These are phyloP conservation scores for Amphipoea lucens DNA, from an alignment of 2,888 invertebrate species.

Conservation along the genomic window DNA sequence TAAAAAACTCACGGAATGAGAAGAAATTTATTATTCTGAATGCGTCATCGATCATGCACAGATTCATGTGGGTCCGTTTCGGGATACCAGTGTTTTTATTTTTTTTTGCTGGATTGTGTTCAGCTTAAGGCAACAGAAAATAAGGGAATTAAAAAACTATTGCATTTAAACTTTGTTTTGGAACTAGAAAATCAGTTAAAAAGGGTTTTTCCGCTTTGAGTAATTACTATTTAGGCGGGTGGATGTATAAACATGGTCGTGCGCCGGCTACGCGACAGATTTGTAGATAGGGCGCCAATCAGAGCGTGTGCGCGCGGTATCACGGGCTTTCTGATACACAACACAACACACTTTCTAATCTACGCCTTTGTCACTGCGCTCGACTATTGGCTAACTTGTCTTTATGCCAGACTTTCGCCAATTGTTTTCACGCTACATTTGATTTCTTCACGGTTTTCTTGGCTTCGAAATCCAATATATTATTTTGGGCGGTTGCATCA, in stretches of 20 bases:
- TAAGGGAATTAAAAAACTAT: background rate
- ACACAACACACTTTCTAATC: constrained; percentile 90
- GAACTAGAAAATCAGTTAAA: constrained; percentile 5
- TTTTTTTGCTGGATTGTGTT: constrained; percentile 48
- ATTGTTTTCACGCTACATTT: constrained; percentile 90
- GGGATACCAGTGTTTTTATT: constrained; percentile 58
- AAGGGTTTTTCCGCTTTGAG: constrained; percentile 29
- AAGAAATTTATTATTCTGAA: constrained; percentile 69
- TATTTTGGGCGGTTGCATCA: constrained; percentile 79
- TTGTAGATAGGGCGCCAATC: constrained; percentile 88
- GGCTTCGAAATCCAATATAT: constrained; percentile 78
- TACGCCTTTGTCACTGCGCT: constrained; percentile 88
- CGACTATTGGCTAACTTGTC: constrained; percentile 86
- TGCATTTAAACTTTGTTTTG: background rate
- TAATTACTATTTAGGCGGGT: constrained; percentile 47
- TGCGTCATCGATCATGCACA: constrained; percentile 74
- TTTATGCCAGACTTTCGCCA: constrained; percentile 88
- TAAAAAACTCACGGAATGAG: constrained; percentile 67
- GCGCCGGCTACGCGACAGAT: constrained; percentile 82
- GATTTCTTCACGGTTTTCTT: constrained; percentile 82
- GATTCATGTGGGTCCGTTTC: constrained; percentile 63
- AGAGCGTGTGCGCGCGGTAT: constrained; percentile 88
- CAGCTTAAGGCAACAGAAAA: constrained; percentile 14
- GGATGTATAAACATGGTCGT: constrained; percentile 56
- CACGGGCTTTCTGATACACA: constrained; percentile 87